A percentile compares a stretch with the other conserved stretches of the same genome.
These are phyloP conservation scores for Scortum barcoo DNA, from an alignment of 2,113 vertebrate genomes.

Conservation along the genomic window DNA sequence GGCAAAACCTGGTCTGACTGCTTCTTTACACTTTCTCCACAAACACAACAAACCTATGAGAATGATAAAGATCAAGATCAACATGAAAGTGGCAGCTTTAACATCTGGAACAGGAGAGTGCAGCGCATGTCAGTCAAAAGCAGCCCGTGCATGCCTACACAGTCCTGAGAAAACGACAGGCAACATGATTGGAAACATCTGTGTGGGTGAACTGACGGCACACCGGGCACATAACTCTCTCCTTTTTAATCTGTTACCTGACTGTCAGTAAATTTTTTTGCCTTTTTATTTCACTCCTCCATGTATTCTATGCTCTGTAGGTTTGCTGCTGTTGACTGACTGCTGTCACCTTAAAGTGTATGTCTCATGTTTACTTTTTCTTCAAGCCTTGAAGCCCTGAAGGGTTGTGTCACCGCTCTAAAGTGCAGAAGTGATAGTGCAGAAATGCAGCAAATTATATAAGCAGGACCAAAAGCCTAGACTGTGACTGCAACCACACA, in stretches of 20 bases:
- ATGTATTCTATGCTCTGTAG: neutral
- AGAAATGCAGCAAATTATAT: slow-evolving; percentile 18
- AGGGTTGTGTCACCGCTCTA: neutral
- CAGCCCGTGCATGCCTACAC: neutral
- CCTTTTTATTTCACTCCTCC: neutral
- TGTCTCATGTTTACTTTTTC: neutral
- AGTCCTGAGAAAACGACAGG: neutral
- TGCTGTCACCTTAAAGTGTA: neutral
- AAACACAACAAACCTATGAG: neutral
- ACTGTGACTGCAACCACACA: neutral
- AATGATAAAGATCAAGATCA: neutral
- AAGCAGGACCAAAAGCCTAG: neutral
- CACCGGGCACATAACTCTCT: neutral
- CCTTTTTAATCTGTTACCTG: neutral
- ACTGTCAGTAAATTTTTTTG: neutral
- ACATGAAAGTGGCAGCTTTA: neutral
- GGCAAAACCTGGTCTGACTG: neutral
- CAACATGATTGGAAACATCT: neutral
- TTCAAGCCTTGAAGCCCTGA: neutral
- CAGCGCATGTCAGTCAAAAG: neutral
- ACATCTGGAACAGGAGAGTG: neutral
- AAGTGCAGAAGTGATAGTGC: neutral
- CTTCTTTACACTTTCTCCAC: neutral
- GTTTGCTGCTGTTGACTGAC: neutral
- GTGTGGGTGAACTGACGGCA: neutral